A percentile compares a stretch with the other conserved stretches of the same genome.
Conservation (phyloP, 2,888 invertebrate genomes). For the Acanthosoma haemorrhoidale region DNA sequence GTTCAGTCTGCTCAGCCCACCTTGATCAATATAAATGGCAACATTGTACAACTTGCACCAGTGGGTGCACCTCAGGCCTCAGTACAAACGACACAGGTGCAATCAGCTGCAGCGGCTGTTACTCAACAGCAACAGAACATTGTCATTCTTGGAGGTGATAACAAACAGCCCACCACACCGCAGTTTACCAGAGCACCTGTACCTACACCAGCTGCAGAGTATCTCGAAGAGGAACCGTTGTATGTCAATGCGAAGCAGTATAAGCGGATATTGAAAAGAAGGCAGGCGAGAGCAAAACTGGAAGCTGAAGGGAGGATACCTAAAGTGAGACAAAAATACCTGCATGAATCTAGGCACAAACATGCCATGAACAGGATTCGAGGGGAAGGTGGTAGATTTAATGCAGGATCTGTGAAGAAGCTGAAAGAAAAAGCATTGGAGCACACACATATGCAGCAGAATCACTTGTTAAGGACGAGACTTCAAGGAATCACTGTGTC, state of each 20-base stretch:
- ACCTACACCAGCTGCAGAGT: conserved; percentile 52
- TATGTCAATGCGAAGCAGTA: conserved; percentile 99
- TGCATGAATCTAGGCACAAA: conserved; percentile 94
- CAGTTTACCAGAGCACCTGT: conserved; percentile 50
- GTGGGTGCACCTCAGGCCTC: conserved; percentile 48
- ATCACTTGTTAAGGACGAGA: conserved; percentile 18
- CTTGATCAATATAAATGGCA: conserved; percentile 68
- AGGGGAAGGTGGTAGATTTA: conserved; percentile 94
- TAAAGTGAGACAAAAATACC: conserved; percentile 93
- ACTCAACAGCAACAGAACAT: conserved; percentile 57
- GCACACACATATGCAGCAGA: neutral
- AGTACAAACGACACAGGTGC: conserved; percentile 9
- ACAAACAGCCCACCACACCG: conserved; percentile 39
- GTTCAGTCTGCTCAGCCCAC: conserved; percentile 53
- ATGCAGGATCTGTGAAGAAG: conserved; percentile 57
- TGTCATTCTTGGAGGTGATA: conserved; percentile 55
- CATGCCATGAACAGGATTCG: conserved; percentile 97
- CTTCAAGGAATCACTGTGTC: conserved; percentile 27
- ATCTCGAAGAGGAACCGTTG: conserved; percentile 86
- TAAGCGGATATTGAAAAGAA: conserved; percentile 86
- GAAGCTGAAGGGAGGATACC: conserved; percentile 94
- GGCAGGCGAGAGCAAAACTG: conserved; percentile 89
- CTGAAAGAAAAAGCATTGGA: conserved; percentile 36
- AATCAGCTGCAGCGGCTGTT: conserved; percentile 45
- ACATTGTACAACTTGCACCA: conserved; percentile 61